Base-by-base conservation (phyloP, 2,888 invertebrate genomes). In the Eristalis tenax region DNA sequence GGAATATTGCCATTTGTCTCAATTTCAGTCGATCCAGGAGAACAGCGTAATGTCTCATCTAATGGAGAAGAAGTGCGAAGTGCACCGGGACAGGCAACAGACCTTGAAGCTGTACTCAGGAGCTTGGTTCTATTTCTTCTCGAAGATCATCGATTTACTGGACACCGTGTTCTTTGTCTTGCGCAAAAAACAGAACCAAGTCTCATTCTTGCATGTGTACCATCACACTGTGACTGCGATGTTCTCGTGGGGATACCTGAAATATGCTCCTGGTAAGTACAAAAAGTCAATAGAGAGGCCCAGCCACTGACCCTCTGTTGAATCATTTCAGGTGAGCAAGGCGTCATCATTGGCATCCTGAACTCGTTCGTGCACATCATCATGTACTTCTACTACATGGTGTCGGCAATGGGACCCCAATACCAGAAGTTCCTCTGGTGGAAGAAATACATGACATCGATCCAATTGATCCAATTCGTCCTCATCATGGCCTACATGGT, bases 141-240 rank as follows among this genome's bases (percentile, higher is more conserved):
- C 96, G 22, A 97, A 97, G 93, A 94, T 97, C 69, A 94, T 96
- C 1, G 97, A 97, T 91, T 94, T 97, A 0, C 91, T 97, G 82
- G 97, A 97, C 91, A 97, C 97, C 0, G 95, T 97, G 26, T 98
- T 98, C 94, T 98, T 98, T 91, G 97, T 98, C 8, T 92, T 98
- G 89, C 95, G 98, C 68, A 98, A 98, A 93, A 98, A 98, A 93
- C 96, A 97, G 90, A 96, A 95, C 76, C 98, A 98, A 93, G 96
- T 98, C 28, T 96, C 97, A 0, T 97, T 97, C 91, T 94, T 98
- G 22, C 98, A 98, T 91, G 95, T 98, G 15, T 98, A 98, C 91
- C 98, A 98, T 92, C 98, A 98, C 91, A 94, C 96, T 2, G 94
- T 96, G 91, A 97, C 96, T 93, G 97, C 96, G 28, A 93, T 97